phyloP scores from a whole-genome alignment of 1,140 invertebrate species.

The Parapsyche elsis region DNA sequence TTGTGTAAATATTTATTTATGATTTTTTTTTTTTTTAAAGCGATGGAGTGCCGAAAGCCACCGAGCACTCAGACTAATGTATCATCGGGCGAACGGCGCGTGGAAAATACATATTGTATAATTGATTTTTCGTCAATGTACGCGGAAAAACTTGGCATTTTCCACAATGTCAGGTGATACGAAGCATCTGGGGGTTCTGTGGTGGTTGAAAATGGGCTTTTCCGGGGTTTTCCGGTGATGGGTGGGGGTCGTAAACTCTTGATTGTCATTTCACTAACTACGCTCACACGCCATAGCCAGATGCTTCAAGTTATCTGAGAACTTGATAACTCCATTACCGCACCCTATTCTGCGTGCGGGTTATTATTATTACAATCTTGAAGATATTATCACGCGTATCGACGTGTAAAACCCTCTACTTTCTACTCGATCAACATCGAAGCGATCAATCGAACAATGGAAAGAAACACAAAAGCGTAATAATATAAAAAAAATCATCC shows the following conservation, averaged over 20 bases:
- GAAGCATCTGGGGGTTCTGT: background rate
- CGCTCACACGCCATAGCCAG: conserved; percentile 35
- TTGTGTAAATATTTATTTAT: conserved; percentile 29
- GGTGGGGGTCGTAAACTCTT: background rate
- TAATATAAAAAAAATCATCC: too few species aligned
- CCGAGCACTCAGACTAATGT: conserved; percentile 19
- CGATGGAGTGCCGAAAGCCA: too few species aligned
- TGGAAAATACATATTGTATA: background rate
- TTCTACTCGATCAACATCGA: too few species aligned
- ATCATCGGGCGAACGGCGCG: background rate
- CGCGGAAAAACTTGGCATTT: background rate
- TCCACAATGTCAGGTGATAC: background rate
- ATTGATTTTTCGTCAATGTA: conserved; percentile 3
- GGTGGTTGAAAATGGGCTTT: background rate
- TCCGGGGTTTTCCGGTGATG: background rate
- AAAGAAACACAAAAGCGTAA: too few species aligned
- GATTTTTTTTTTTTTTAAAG: too few species aligned
- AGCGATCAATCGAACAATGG: too few species aligned
- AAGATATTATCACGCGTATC: background rate
- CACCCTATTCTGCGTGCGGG: too few species aligned
- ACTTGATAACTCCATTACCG: conserved; percentile 21
- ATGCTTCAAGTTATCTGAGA: conserved; percentile 33
- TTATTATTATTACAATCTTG: too few species aligned
- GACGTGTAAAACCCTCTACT: too few species aligned
- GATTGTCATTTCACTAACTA: conserved; percentile 34